Evolutionary conservation across 2,888 invertebrate species (phyloP), one percentile per base, ranked within the genome.

Genomic region (Liposcelis brunnea): DNA sequence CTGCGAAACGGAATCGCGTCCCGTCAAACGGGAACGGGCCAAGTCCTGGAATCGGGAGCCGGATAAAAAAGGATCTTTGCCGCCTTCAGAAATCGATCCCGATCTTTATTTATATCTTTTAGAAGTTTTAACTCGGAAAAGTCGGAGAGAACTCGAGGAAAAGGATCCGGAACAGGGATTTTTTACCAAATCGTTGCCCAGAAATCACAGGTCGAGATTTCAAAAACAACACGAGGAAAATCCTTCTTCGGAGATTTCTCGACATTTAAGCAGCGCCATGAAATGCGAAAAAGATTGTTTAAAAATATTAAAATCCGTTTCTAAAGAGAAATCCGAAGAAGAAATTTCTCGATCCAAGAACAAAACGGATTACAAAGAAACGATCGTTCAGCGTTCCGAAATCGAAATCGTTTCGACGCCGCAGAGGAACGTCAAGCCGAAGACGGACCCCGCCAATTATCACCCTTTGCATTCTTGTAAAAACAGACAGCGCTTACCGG

Each of bases 341-440:
- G 26, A 26, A 26, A 6, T 26, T 26, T 26, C 45, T 48, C 43
- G 43, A 32, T 36, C 45, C 32, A 33, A 18, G 31, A 33, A 43
- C 2, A 14, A n/a, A 21, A 37, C 26, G 40, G 19, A 26, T 26
- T 8, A 26, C 26, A 26, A 26, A 8, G n/a, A n/a, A n/a, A n/a
- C n/a, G n/a, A n/a, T n/a, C n/a, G 26, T 26, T 26, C 26, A 33
- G 21, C 15, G 12, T 26, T 42, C 36, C 43, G 31, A 26, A 26
- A 6, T 2, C 19, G 8, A 19, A 26, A 31, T 5, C 34, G 47
- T 31, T 8, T 18, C 15, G 40, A 18, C 6, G 19, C 6, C 7
- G 6, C 40, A 6, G 7, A 40, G 18, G 40, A 40, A 5, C 10
- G 40, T 6, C 16, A 40, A 12, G 10, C 6, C 16, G 35, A 35